Conservation (phyloP, 2,113 vertebrate genomes). For the Cryptomyrus ogoouensis region DNA sequence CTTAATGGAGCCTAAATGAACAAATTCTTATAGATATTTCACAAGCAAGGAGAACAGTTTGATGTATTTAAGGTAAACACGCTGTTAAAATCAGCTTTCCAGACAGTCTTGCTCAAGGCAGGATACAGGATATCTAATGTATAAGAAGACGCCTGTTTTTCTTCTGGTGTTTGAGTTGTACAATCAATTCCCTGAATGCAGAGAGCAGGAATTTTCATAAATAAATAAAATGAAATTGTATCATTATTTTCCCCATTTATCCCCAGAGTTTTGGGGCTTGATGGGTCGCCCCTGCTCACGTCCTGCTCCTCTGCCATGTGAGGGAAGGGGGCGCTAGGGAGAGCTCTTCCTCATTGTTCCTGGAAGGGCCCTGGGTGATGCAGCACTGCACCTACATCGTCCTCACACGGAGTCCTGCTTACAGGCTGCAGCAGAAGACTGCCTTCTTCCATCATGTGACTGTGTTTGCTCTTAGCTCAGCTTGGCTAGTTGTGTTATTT, state of each 20-base stretch:
- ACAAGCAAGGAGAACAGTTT: not conserved
- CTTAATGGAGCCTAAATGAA: not conserved
- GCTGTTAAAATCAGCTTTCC: not conserved
- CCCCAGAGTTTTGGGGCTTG: too few species aligned
- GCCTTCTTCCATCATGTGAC: slow-evolving; percentile 52
- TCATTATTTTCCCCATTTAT: not conserved
- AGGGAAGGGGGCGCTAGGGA: not conserved
- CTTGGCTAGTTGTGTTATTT: slow-evolving; percentile 31
- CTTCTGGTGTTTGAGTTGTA: not conserved
- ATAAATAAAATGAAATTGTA: not conserved
- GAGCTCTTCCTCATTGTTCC: not conserved
- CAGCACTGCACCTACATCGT: slow-evolving; percentile 55
- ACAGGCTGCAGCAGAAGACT: slow-evolving; percentile 39
- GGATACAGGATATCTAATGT: not conserved
- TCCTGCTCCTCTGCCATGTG: not conserved
- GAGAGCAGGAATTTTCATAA: slow-evolving; percentile 1
- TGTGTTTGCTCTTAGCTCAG: slow-evolving; percentile 47
- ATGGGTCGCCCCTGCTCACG: not conserved
- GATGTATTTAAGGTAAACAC: not conserved
- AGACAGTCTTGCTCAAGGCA: not conserved
- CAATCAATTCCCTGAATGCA: not conserved
- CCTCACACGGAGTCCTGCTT: slow-evolving; percentile 58
- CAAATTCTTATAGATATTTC: not conserved
- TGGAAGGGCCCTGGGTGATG: slow-evolving; percentile 33
- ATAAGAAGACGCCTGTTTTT: not conserved